Conservation (phyloP, 2,797 vertebrate species). For the Phalloptychus januarius region DNA sequence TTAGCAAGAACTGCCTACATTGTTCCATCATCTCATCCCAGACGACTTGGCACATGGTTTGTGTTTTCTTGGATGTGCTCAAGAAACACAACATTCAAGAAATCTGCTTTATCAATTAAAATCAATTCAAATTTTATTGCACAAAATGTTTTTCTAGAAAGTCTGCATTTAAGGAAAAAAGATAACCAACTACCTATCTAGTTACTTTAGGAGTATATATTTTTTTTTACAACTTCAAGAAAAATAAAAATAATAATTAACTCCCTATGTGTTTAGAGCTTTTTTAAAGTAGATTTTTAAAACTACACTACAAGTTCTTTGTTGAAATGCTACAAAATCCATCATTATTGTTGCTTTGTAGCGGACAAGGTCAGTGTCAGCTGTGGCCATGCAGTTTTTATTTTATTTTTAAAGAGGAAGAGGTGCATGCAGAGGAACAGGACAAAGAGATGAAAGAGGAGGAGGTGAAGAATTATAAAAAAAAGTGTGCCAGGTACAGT, state of each 20-base stretch:
- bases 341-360: neutral
- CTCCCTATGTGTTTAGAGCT: too few species aligned
- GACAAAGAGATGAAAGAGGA: neutral
- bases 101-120: too few species aligned
- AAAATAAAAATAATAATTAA: too few species aligned
- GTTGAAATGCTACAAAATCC: neutral
- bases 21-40: too few species aligned
- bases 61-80: too few species aligned
- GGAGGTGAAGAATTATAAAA: neutral
- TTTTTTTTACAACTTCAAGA: neutral
- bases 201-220: neutral
- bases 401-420: neutral
- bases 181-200: rapidly evolving
- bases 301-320: too few species aligned
- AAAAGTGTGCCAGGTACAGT: neutral
- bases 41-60: too few species aligned
- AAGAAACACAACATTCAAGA: too few species aligned
- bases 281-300: neutral
- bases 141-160: too few species aligned
- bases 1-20: too few species aligned
- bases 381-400: neutral
- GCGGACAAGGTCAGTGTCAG: neutral
- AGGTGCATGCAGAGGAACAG: neutral
- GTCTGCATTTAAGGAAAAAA: too few species aligned
- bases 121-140: too few species aligned